A percentile compares a stretch with the other conserved stretches of the same genome.
Conservation (phyloP, 2,888 invertebrate species). For the Brachyptera putata region DNA sequence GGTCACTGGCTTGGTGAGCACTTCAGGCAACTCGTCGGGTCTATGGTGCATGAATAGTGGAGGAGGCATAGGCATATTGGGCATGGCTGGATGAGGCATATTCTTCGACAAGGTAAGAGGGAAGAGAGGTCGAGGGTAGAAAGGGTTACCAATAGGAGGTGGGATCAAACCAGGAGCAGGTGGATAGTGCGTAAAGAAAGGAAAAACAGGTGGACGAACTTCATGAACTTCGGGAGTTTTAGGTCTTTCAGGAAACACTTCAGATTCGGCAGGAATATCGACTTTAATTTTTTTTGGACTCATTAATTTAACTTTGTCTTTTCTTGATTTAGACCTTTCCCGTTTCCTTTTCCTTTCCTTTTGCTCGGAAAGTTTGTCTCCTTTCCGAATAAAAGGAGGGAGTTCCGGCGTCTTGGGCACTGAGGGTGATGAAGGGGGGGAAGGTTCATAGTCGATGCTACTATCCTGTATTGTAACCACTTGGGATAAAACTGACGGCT, state of each 20-base stretch:
- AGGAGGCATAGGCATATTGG: conserved; percentile 53
- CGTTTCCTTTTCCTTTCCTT: conserved; percentile 56
- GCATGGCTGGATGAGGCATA: conserved; percentile 52
- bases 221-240: conserved; percentile 45
- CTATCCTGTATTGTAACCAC: too few species aligned
- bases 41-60: conserved; percentile 40
- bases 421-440: conserved; percentile 52
- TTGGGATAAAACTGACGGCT: too few species aligned
- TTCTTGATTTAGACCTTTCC: conserved; percentile 40
- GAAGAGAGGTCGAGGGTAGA: conserved; percentile 47
- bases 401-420: conserved; percentile 56
- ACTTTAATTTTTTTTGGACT: too few species aligned
- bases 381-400: conserved; percentile 49
- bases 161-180: conserved; percentile 54
- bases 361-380: conserved; percentile 38
- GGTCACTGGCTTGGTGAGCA: too few species aligned
- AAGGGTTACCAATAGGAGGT: conserved; percentile 52
- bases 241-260: conserved; percentile 41
- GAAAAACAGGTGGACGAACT: conserved; percentile 44
- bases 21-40: too few species aligned
- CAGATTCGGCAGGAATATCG: conserved; percentile 38
- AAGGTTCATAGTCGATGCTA: conserved; percentile 40
- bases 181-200: conserved; percentile 42
- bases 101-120: conserved; percentile 38
- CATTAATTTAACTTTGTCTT: too few species aligned